These are phyloP conservation scores for Daphoenositta chrysoptera DNA, from an alignment of 2,113 vertebrate genomes.

Conservation along the genomic window DNA sequence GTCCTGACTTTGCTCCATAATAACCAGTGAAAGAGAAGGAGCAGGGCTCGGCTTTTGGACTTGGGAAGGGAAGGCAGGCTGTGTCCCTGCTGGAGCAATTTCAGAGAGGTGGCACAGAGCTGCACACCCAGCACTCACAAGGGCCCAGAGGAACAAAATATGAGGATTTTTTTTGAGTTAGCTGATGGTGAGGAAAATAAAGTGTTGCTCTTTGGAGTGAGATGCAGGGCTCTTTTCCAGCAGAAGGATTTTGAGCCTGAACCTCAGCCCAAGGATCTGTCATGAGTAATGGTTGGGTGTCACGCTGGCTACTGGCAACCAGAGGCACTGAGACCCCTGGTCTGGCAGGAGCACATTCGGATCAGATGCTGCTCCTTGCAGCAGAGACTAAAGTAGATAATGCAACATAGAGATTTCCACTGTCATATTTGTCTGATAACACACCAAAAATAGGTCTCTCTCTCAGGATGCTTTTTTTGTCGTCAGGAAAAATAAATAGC, in stretches of 20 bases:
- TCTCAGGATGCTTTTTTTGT: neutral
- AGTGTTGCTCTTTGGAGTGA: neutral
- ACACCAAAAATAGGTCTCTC: neutral
- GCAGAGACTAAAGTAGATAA: neutral
- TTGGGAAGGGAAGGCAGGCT: neutral
- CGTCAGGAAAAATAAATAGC: neutral
- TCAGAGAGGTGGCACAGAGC: neutral
- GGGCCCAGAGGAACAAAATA: neutral
- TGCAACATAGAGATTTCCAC: neutral
- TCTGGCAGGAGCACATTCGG: neutral
- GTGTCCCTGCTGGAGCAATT: neutral
- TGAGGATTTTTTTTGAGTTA: neutral
- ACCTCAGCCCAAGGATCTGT: neutral
- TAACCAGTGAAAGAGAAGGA: neutral
- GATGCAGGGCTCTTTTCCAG: neutral
- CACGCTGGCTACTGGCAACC: neutral
- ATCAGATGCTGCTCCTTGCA: neutral
- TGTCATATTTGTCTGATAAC: neutral
- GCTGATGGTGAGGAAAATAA: neutral
- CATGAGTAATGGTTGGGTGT: neutral
- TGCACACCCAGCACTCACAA: neutral
- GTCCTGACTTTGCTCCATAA: neutral
- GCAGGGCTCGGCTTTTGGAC: fast-evolving
- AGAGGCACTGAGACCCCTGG: neutral
- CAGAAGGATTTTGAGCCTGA: neutral